Percentiles rank a stretch among this genome's conserved stretches.
These are phyloP conservation scores for Allobates femoralis DNA, from an alignment of 2,797 vertebrate species.

Conservation along the genomic window DNA sequence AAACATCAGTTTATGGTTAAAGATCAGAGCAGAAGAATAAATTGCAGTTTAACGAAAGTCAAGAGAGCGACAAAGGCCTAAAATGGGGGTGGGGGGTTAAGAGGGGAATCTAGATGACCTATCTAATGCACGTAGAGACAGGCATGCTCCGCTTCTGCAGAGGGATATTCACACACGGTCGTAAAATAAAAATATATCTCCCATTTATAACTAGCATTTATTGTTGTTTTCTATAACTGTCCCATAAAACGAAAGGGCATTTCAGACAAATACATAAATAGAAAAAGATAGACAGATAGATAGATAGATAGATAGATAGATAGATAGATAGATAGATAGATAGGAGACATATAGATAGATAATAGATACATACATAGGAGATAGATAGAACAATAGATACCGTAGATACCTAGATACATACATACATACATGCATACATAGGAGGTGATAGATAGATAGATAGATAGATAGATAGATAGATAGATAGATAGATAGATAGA, in stretches of 20 bases:
- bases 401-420: too few species aligned
- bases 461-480: too few species aligned
- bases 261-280: background rate
- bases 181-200: constrained; percentile 37
- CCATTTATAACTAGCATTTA: constrained; percentile 41
- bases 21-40: constrained; percentile 63
- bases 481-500: too few species aligned
- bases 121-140: constrained; percentile 24
- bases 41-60: constrained; percentile 63
- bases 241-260: constrained; percentile 29
- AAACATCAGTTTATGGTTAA: constrained; percentile 66
- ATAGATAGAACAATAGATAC: too few species aligned
- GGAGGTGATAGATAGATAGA: too few species aligned
- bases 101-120: constrained; percentile 55
- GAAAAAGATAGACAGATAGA: too few species aligned
- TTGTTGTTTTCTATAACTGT: constrained; percentile 46
- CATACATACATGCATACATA: too few species aligned
- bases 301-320: too few species aligned
- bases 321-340: too few species aligned
- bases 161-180: background rate
- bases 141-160: constrained; percentile 10
- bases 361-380: too few species aligned
- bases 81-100: constrained; percentile 21
- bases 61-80: constrained; percentile 56
- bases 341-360: too few species aligned